These are phyloP conservation scores for Pasiphila rectangulata DNA, from an alignment of 2,888 invertebrate genomes.

Conservation along the genomic window DNA sequence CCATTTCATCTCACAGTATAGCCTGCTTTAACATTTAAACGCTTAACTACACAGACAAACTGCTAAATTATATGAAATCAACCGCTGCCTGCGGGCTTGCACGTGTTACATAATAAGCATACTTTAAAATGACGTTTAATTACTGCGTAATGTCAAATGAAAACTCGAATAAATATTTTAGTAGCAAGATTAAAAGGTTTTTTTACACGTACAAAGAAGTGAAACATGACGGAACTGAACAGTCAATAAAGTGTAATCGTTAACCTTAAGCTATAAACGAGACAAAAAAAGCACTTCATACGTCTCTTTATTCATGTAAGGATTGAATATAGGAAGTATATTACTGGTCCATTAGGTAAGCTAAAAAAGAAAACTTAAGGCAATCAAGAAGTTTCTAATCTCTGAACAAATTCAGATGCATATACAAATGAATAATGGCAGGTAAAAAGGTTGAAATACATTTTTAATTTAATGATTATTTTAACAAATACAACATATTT, in stretches of 20 bases:
- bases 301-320: constrained; percentile 24
- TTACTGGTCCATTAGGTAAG: not conserved
- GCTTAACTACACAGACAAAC: constrained; percentile 5
- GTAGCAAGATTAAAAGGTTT: not conserved
- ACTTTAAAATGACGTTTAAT: not conserved
- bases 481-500: no score
- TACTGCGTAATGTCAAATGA: not conserved
- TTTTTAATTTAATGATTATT: no score
- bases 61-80: constrained; percentile 2
- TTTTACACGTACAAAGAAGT: not conserved
- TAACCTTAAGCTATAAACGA: constrained; percentile 14
- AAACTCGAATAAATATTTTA: not conserved
- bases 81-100: not conserved
- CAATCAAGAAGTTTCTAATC: not conserved
- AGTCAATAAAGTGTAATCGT: constrained; percentile 1
- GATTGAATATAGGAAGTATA: constrained; percentile 18
- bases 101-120: constrained; percentile 5
- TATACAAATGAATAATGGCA: no score
- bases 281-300: constrained; percentile 19
- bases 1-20: no score
- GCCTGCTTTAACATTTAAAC: not conserved
- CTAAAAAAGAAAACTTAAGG: not conserved
- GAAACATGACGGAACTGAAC: constrained; percentile 8
- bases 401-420: no score
- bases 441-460: no score